Evolutionary conservation across 2,113 vertebrate genomes (phyloP).

Genomic region (Andinoacara biseriatus): DNA sequence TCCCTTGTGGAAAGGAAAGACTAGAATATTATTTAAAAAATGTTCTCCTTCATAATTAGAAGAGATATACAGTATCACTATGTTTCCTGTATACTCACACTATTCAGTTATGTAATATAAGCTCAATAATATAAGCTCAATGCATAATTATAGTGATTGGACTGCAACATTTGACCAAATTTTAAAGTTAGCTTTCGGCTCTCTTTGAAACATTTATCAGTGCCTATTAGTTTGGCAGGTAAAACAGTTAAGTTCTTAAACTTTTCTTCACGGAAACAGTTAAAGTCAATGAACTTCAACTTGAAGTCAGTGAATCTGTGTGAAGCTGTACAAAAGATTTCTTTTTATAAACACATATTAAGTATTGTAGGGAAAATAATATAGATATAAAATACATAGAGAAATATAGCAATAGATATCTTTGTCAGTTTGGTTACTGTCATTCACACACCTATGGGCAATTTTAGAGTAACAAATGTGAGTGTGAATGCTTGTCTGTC

Average conservation of each 20-base stretch:
- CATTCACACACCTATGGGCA: no score
- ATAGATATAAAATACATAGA: no score
- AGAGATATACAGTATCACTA: not conserved
- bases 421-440: no score
- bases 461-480: no score
- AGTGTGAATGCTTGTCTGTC: no score
- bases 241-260: not conserved
- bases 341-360: not conserved
- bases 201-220: not conserved
- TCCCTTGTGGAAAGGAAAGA: not conserved
- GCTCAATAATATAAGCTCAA: no score
- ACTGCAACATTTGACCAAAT: not conserved
- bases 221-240: not conserved
- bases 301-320: not conserved
- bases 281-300: not conserved
- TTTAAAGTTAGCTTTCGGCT: not conserved
- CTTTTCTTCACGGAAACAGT: not conserved
- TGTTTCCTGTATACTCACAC: no score
- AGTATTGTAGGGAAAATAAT: not conserved
- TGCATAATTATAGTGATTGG: not conserved
- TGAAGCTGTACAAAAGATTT: not conserved
- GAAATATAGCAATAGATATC: no score
- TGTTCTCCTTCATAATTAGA: not conserved
- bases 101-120: no score
- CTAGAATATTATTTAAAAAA: not conserved